These are phyloP conservation scores for Neodontobutis hainanensis DNA, from an alignment of 2,113 vertebrate species.

Conservation along the genomic window DNA sequence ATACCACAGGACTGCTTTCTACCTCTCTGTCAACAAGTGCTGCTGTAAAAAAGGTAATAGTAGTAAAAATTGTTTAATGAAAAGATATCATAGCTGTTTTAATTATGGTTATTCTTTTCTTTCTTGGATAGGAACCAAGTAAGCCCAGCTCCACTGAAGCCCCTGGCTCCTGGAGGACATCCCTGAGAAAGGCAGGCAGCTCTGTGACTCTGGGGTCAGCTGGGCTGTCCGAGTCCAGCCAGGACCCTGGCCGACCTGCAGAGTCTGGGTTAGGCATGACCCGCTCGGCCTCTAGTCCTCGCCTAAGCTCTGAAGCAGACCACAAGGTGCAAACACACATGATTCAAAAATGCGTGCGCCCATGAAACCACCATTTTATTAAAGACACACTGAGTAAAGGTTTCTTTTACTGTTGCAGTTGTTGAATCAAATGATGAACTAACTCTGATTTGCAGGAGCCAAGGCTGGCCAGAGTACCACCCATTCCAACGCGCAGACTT, in stretches of 20 bases:
- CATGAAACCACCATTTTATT: conserved; percentile 4
- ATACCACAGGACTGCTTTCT: conserved; percentile 68
- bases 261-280: conserved; percentile 72
- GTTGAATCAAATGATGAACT: conserved; percentile 9
- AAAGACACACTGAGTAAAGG: conserved; percentile 24
- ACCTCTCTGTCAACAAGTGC: conserved; percentile 66
- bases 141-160: conserved; percentile 68
- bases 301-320: conserved; percentile 78
- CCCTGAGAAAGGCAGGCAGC: conserved; percentile 80
- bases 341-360: conserved; percentile 14
- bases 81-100: not conserved
- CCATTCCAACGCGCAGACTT: conserved; percentile 78
- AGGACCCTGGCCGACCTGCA: conserved; percentile 60
- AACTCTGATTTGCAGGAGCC: conserved; percentile 71
- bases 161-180: conserved; percentile 80
- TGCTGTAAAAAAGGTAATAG: conserved; percentile 73
- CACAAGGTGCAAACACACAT: conserved; percentile 66
- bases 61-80: not conserved
- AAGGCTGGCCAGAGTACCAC: conserved; percentile 78
- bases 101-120: not conserved
- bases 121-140: conserved; percentile 58
- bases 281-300: conserved; percentile 82
- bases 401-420: conserved; percentile 21
- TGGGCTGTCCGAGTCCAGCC: conserved; percentile 63
- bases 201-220: conserved; percentile 76